Conservation (phyloP, 2,888 invertebrate genomes). For the Agrypnus murinus region DNA sequence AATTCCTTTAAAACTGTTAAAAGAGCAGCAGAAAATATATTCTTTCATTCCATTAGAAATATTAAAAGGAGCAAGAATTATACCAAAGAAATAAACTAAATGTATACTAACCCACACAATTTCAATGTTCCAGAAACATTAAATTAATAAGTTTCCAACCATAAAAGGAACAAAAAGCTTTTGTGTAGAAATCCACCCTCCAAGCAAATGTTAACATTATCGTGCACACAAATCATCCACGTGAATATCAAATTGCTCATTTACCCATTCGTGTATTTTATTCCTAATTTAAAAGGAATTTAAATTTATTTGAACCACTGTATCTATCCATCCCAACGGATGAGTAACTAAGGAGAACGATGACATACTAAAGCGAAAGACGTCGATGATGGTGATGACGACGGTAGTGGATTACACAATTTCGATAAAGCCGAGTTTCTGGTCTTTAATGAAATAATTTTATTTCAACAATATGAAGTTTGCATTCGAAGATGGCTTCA, state of each 20-base stretch:
- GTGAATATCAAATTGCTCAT: conserved; percentile 22
- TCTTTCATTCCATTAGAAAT: neutral
- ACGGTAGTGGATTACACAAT: conserved; percentile 13
- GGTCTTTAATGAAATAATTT: conserved; percentile 10
- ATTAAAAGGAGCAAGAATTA: neutral
- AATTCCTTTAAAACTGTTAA: no score
- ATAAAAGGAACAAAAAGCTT: conserved; percentile 16
- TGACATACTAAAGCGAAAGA: conserved; percentile 12
- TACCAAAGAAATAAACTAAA: conserved; percentile 10
- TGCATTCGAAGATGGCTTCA: neutral
- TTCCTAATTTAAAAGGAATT: conserved; percentile 19
- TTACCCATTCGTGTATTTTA: conserved; percentile 13
- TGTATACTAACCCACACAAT: neutral
- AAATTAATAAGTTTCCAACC: conserved; percentile 16
- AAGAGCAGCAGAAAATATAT: no score
- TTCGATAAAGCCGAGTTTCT: conserved; percentile 12
- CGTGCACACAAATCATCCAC: conserved; percentile 18
- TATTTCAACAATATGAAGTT: neutral
- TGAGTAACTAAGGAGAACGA: conserved; percentile 25
- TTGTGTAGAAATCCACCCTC: neutral
- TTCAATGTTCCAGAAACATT: conserved; percentile 10
- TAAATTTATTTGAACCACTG: conserved; percentile 20
- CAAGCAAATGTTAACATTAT: no score
- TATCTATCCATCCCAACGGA: conserved; percentile 21
- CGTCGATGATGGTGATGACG: conserved; percentile 13